Evolutionary conservation across 2,888 invertebrate genomes (phyloP).

Genomic region (Pachycephus smyrnensis): DNA sequence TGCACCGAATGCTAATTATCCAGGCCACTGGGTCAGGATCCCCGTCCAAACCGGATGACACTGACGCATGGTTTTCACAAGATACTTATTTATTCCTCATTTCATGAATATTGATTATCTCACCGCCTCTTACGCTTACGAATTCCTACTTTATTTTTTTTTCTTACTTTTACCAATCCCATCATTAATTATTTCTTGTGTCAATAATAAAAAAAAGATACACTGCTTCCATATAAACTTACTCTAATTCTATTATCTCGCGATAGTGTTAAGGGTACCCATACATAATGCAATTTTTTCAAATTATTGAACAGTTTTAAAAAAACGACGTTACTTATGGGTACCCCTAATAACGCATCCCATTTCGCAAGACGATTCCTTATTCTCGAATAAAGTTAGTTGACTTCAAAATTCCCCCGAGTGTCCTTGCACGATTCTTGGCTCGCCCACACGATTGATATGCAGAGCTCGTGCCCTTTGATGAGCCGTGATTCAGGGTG

Average conservation of each 20-base stretch:
- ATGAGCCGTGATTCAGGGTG: conserved; percentile 34
- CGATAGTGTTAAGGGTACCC: not conserved
- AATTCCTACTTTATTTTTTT: not conserved
- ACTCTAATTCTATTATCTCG: not conserved
- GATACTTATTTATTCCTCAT: not conserved
- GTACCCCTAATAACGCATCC: too few relatives aligned
- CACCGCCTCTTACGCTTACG: not conserved
- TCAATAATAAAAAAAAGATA: not conserved
- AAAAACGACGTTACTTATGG: not conserved
- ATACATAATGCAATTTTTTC: not conserved
- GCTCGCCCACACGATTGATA: conserved; percentile 40
- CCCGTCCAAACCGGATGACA: not conserved
- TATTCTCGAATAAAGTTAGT: not conserved
- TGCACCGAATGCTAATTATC: conserved; percentile 31
- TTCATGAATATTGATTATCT: not conserved
- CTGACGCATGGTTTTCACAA: not conserved
- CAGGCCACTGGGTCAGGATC: conserved; percentile 31
- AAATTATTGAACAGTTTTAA: not conserved
- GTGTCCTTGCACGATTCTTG: not conserved
- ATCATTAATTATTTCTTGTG: not conserved
- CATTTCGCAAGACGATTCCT: not conserved
- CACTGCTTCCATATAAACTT: not conserved
- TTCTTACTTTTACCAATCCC: not conserved
- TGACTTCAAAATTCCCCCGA: not conserved
- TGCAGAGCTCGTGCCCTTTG: conserved; percentile 26